These are phyloP conservation scores for Tenthredo scrophulariae DNA, from an alignment of 2,888 invertebrate species.

Conservation along the genomic window DNA sequence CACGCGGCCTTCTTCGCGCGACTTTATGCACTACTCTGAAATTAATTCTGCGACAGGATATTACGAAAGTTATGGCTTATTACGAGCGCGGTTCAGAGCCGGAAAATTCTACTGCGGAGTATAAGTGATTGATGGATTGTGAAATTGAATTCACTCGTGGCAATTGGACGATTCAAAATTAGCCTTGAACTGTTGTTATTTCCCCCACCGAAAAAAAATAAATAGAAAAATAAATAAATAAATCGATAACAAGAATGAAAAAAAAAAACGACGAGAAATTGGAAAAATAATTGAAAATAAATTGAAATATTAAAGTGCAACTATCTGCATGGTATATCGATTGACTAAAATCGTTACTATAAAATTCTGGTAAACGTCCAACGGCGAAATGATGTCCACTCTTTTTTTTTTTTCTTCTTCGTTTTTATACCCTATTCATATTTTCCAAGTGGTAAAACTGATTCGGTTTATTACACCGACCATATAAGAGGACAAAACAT, in stretches of 20 bases:
- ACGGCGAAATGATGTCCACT: background rate
- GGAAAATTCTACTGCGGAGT: background rate
- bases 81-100: background rate
- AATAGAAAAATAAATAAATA: no score
- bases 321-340: background rate
- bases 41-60: background rate
- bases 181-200: background rate
- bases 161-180: background rate
- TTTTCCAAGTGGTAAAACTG: background rate
- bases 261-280: background rate
- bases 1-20: background rate
- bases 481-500: conserved; percentile 4
- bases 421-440: background rate
- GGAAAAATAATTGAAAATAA: background rate
- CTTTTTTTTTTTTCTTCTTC: background rate
- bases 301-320: background rate
- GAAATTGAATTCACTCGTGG: background rate
- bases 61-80: background rate
- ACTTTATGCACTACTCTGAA: background rate
- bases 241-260: background rate
- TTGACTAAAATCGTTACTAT: background rate
- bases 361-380: background rate
- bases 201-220: background rate
- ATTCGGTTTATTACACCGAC: background rate
- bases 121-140: background rate